Evolutionary conservation across 2,797 vertebrate genomes (phyloP).

Genomic region (Scyliorhinus canicula): DNA sequence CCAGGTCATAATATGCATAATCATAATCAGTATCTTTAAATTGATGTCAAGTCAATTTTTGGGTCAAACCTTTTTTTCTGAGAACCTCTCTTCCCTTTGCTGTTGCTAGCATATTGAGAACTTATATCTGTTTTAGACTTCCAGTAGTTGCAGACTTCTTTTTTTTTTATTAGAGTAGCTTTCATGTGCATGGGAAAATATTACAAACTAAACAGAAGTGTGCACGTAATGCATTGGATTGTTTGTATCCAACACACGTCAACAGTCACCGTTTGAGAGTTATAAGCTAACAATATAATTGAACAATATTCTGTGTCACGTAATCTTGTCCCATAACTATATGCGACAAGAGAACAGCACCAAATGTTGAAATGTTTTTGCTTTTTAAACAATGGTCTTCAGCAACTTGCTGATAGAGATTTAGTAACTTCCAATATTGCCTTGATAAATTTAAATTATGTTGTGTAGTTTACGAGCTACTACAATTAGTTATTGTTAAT

Average conservation of each 20-base stretch:
- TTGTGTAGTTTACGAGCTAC: neutral
- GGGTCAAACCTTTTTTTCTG: neutral
- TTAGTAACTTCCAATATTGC: neutral
- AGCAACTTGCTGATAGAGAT: neutral
- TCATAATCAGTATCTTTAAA: neutral
- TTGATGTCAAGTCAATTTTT: neutral
- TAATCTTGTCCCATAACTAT: neutral
- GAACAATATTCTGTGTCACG: neutral
- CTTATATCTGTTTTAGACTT: neutral
- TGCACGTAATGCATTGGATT: neutral
- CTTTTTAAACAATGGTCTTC: neutral
- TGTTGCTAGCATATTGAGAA: neutral
- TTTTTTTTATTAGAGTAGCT: neutral
- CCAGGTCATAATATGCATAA: neutral
- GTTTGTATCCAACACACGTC: neutral
- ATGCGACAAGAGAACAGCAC: neutral
- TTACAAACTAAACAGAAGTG: neutral
- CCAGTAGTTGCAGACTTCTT: neutral
- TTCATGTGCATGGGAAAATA: neutral
- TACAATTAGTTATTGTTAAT: neutral
- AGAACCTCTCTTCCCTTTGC: neutral
- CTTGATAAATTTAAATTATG: neutral
- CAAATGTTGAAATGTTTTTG: neutral
- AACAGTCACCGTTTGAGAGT: neutral
- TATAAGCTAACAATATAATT: neutral